Conservation (phyloP, 23 tunicate species). For the Halocynthia roretzi region DNA sequence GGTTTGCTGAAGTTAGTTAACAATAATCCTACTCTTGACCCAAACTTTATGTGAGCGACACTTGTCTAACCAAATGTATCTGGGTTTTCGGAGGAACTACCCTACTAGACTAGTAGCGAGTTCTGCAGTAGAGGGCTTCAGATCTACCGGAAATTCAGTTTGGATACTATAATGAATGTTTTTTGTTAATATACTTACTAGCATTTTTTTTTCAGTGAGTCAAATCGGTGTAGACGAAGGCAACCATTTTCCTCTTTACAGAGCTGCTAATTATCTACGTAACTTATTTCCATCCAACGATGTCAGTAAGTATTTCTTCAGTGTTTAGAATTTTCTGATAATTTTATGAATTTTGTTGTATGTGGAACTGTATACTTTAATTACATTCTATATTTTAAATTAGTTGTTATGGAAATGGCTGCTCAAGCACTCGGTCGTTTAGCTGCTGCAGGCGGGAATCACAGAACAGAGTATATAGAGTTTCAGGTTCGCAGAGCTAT, state of each 20-base stretch:
- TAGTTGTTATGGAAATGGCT: conserved; percentile 86
- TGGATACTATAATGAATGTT: too few relatives aligned
- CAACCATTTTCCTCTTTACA: conserved; percentile 47
- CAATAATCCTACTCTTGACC: too few relatives aligned
- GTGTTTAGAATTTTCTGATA: neutral
- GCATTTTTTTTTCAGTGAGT: conserved; percentile 43
- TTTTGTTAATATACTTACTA: neutral
- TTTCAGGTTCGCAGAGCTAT: conserved; percentile 72
- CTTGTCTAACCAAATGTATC: too few relatives aligned
- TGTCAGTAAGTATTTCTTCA: conserved; percentile 36
- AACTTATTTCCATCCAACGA: conserved; percentile 64
- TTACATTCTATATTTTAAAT: neutral
- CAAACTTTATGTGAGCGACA: too few relatives aligned
- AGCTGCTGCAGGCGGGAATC: conserved; percentile 68
- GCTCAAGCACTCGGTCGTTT: conserved; percentile 88
- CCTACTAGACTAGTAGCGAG: too few relatives aligned
- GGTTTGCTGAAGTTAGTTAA: too few relatives aligned
- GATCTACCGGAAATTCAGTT: too few relatives aligned
- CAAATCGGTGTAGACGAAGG: conserved; percentile 72
- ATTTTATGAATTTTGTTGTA: too few relatives aligned
- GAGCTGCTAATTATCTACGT: conserved; percentile 42
- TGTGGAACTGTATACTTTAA: neutral
- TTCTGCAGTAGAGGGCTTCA: too few relatives aligned
- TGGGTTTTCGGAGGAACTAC: too few relatives aligned
- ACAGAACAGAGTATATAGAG: conserved; percentile 75